Evolutionary conservation across 2,113 vertebrate species (phyloP).

Genomic region (Pachypanchax playfairii): DNA sequence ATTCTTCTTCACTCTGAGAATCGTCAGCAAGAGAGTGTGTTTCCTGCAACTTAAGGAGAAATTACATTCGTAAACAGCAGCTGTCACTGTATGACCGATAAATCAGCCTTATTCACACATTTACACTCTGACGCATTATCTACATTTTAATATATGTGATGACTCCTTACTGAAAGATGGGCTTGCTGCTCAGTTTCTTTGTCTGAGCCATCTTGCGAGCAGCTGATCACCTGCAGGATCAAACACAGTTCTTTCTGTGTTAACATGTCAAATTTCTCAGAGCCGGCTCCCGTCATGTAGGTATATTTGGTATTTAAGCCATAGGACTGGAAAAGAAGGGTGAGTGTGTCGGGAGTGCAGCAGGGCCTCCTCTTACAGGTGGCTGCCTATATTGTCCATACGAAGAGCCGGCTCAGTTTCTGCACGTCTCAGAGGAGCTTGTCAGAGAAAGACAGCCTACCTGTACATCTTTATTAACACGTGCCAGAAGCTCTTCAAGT

Average conservation of each 20-base stretch:
- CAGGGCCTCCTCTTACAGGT: too few relatives aligned
- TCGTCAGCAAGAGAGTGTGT: neutral
- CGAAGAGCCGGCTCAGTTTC: too few relatives aligned
- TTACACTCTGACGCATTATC: neutral
- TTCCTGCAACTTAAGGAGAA: constrained; percentile 45
- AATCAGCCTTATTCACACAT: neutral
- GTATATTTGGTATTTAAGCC: too few relatives aligned
- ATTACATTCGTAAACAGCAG: too few relatives aligned
- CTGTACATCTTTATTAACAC: constrained; percentile 62
- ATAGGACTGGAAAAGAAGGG: too few relatives aligned
- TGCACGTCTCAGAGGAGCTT: neutral
- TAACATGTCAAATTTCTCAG: too few relatives aligned
- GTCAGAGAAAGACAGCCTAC: constrained; percentile 33
- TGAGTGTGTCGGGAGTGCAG: too few relatives aligned
- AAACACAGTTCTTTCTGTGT: neutral
- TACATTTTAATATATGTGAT: neutral
- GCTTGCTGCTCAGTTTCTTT: constrained; percentile 43
- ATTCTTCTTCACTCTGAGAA: constrained; percentile 11
- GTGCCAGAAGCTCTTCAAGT: constrained; percentile 77
- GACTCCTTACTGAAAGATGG: constrained; percentile 50
- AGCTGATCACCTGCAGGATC: constrained; percentile 53
- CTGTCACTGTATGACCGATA: neutral
- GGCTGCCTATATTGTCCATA: too few relatives aligned
- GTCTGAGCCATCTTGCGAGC: constrained; percentile 50
- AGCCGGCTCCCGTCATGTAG: too few relatives aligned